Evolutionary conservation across 1,140 invertebrate genomes (phyloP).

Genomic region (Sipha flava): DNA sequence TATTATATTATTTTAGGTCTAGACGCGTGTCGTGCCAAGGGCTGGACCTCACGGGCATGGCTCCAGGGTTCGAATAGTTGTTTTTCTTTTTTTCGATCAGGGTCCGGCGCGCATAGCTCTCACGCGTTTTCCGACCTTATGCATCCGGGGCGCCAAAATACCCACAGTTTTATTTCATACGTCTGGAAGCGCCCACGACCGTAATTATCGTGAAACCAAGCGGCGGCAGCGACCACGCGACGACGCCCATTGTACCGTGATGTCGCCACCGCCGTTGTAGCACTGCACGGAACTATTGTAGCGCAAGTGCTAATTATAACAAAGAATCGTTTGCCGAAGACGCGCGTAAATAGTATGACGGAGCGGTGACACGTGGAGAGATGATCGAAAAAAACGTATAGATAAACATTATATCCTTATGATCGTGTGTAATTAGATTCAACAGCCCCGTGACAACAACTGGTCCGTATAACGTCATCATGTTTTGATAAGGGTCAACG

Average conservation of each 20-base stretch:
- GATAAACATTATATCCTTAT: no score
- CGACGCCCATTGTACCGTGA: background rate
- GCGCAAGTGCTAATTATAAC: background rate
- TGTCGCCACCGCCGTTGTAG: background rate
- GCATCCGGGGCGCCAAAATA: background rate
- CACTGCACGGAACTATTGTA: background rate
- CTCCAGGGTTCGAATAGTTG: background rate
- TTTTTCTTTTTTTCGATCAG: no score
- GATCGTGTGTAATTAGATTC: background rate
- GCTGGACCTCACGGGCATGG: background rate
- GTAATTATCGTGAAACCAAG: background rate
- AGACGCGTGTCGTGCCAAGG: background rate
- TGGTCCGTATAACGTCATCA: background rate
- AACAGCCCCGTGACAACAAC: background rate
- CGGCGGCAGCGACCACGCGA: background rate
- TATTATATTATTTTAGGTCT: background rate
- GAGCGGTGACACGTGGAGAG: no score
- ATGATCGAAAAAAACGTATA: no score
- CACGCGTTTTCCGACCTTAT: background rate
- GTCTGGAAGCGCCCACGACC: background rate
- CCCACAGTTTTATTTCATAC: background rate
- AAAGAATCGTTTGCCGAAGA: no score
- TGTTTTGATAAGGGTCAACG: background rate
- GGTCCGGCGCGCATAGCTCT: no score
- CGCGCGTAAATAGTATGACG: no score